Base-by-base conservation (phyloP, 2,888 invertebrate species). In the Apodemia duryi region DNA sequence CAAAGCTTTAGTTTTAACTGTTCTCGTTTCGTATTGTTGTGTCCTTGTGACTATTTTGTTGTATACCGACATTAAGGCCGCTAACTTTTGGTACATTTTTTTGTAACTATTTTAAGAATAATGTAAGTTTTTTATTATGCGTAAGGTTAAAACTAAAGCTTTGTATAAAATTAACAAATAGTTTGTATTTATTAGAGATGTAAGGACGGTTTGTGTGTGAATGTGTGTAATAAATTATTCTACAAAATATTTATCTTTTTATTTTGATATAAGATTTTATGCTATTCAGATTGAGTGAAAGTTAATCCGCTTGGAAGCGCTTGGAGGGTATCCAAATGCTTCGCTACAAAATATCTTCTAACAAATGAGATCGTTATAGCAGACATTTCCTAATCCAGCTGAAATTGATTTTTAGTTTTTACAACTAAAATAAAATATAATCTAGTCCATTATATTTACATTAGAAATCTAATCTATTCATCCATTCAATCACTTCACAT, bases 121-220 rank as follows among this genome's bases (percentile, higher is more conserved):
- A 69, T 71, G 71, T 74, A 74, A 75, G 64, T 49, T 63, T 54
- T 64, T 43, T 43, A 43, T 67, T 71, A 63, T 76, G 72, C 69
- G 71, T 82, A 89, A 75, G 67, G 93, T 93, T 79, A 93, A 95
- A 86, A 93, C 93, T 73, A 86, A 94, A 82, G 86, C 89, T 76
- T 93, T 94, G 79, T 86, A 76, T 77, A 88, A 87, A 77, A 90
- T 95, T 78, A 91, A 93, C 82, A 93, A 93, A 81, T 94, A 67
- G 62, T 65, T 66, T 68, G 85, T 88, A 80, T 81, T 80, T 82
- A 82, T 82, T 80, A 84, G 81, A 68, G 83, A 85, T 75, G 86
- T 85, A 81, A 85, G 86, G 79, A 78, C 82, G 85, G 72, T 75
- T 74, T 79, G 78, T 75, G 83, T 82, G 82, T 82, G 83, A 77